These are phyloP conservation scores for Eupsilia transversa DNA, from an alignment of 2,888 invertebrate genomes.

Conservation along the genomic window DNA sequence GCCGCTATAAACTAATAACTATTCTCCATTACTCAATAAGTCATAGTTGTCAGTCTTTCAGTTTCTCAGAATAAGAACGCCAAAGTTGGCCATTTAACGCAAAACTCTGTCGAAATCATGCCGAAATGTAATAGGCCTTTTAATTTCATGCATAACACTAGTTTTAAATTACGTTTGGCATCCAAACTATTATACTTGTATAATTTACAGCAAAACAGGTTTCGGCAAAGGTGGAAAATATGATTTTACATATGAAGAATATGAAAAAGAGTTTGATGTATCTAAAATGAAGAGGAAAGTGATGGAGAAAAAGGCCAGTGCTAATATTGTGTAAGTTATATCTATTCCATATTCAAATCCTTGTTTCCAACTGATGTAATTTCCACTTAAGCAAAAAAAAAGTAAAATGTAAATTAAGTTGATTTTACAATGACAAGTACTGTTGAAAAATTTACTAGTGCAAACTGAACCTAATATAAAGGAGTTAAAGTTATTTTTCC, in stretches of 20 bases:
- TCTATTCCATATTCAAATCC: not conserved
- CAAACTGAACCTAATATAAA: not conserved
- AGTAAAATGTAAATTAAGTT: not conserved
- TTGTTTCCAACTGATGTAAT: not conserved
- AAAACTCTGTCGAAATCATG: no score
- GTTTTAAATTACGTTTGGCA: not conserved
- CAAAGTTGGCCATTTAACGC: no score
- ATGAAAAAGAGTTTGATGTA: conserved; percentile 76
- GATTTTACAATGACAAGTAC: not conserved
- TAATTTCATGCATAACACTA: not conserved
- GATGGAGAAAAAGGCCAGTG: conserved; percentile 80
- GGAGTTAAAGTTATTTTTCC: not conserved
- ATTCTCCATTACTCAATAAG: no score
- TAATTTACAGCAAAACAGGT: conserved; percentile 35
- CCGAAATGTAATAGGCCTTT: no score
- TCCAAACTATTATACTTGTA: not conserved
- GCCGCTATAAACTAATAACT: no score
- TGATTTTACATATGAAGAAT: conserved; percentile 82
- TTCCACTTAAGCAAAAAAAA: no score
- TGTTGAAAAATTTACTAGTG: not conserved
- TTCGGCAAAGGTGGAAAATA: conserved; percentile 67
- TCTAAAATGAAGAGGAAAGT: conserved; percentile 82
- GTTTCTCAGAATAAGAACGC: no score
- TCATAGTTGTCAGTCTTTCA: no score
- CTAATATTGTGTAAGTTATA: conserved; percentile 83